Evolutionary conservation across 2,113 vertebrate genomes (phyloP).

Genomic region (Opisthocomus hoazin): DNA sequence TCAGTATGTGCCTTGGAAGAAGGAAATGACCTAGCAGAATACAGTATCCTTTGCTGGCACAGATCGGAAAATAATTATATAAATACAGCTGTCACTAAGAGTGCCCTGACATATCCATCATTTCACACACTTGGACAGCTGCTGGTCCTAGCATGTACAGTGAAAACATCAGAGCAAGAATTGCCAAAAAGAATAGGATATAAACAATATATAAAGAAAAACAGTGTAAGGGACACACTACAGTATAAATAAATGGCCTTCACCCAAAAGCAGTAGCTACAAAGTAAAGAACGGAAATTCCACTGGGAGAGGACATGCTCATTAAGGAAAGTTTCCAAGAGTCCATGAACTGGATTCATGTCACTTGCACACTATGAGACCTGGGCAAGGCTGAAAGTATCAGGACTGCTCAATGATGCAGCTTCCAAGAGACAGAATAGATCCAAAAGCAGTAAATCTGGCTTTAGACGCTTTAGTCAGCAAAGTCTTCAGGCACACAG

Average conservation of each 20-base stretch:
- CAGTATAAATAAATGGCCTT: background rate
- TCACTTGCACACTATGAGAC: background rate
- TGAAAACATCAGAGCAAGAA: background rate
- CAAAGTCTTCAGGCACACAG: background rate
- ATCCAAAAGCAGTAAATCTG: background rate
- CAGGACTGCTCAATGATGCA: background rate
- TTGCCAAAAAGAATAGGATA: background rate
- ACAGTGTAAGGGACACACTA: background rate
- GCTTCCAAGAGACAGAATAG: background rate
- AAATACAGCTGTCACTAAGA: slow-evolving; percentile 15
- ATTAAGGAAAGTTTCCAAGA: background rate
- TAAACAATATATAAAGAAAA: background rate
- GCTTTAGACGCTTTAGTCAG: background rate
- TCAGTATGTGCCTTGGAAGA: slow-evolving; percentile 12
- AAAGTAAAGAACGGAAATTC: background rate
- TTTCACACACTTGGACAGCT: background rate
- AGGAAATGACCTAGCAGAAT: slow-evolving; percentile 43
- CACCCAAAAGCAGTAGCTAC: background rate
- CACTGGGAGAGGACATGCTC: background rate
- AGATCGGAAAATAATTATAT: background rate
- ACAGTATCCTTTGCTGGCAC: background rate
- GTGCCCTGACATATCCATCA: background rate
- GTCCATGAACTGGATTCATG: background rate
- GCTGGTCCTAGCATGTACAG: background rate
- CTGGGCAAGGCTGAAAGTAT: background rate